Conservation (phyloP, 2,113 vertebrate species). For the Hyperopisus bebe region DNA sequence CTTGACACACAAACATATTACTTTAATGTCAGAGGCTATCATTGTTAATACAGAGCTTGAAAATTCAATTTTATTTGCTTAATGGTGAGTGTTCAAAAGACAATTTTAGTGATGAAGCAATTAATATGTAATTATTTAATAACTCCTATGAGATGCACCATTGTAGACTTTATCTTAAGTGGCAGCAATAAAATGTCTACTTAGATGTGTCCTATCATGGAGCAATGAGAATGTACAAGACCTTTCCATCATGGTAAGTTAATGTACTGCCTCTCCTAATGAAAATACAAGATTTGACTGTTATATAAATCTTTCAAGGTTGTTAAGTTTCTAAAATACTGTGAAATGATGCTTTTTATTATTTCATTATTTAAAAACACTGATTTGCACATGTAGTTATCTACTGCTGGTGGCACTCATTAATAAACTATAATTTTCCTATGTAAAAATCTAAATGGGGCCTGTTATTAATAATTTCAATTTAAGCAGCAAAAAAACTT, state of each 20-base stretch:
- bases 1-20: background rate
- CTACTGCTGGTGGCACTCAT: background rate
- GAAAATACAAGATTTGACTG: background rate
- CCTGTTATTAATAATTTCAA: background rate
- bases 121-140: conserved; percentile 13
- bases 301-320: conserved; percentile 11
- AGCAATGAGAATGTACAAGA: background rate
- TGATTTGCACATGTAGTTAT: background rate
- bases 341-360: background rate
- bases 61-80: conserved; percentile 4
- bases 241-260: conserved; percentile 15
- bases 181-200: background rate
- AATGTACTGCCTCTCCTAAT: background rate
- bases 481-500: background rate
- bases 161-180: background rate
- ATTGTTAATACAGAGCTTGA: background rate
- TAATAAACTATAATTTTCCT: background rate
- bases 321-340: background rate
- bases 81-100: conserved; percentile 8
- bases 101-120: background rate
- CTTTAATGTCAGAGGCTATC: conserved; percentile 9
- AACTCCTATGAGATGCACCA: conserved; percentile 1
- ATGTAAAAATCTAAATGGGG: background rate
- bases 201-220: background rate
- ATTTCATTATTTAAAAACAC: background rate